Conservation (phyloP, 2,888 invertebrate species). For the Microctonus hyperodae region DNA sequence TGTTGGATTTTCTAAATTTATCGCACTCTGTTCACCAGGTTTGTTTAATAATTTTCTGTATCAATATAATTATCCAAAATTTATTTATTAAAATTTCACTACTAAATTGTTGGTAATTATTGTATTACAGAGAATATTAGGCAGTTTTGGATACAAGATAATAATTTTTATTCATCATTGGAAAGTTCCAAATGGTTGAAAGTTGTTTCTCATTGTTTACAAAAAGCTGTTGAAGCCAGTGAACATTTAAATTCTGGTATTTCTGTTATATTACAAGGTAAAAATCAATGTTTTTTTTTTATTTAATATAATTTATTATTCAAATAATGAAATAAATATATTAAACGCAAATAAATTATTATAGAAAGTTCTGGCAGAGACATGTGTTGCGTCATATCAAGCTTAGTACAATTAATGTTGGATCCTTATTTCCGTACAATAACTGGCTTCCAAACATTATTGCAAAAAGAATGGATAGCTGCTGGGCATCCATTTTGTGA, state of each 20-base stretch:
- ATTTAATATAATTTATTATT: not conserved
- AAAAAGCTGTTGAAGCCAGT: slow-evolving; percentile 77
- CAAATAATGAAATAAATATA: slow-evolving; percentile 1
- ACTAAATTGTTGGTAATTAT: slow-evolving; percentile 7
- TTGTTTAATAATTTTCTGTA: not conserved
- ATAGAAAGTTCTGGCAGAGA: slow-evolving; percentile 83
- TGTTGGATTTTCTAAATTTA: slow-evolving; percentile 55
- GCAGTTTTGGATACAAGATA: slow-evolving; percentile 75
- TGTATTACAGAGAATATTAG: slow-evolving; percentile 59
- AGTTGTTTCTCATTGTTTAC: slow-evolving; percentile 79
- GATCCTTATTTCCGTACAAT: slow-evolving; percentile 86
- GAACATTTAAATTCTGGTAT: slow-evolving; percentile 69
- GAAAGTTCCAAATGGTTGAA: slow-evolving; percentile 88
- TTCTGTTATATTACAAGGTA: slow-evolving; percentile 88
- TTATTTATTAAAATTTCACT: not conserved
- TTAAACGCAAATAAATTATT: slow-evolving; percentile 35
- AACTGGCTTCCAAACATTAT: slow-evolving; percentile 85
- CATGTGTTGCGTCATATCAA: slow-evolving; percentile 85
- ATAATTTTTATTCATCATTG: slow-evolving; percentile 78
- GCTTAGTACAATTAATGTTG: slow-evolving; percentile 84
- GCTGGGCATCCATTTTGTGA: slow-evolving; percentile 89
- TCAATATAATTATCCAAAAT: not conserved
- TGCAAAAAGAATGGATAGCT: slow-evolving; percentile 95
- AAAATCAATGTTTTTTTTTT: not conserved
- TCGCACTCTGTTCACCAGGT: slow-evolving; percentile 57